Evolutionary conservation across 2,113 vertebrate genomes (phyloP), one percentile per base, ranked within the genome.

Genomic region (Synchiropus splendidus): DNA sequence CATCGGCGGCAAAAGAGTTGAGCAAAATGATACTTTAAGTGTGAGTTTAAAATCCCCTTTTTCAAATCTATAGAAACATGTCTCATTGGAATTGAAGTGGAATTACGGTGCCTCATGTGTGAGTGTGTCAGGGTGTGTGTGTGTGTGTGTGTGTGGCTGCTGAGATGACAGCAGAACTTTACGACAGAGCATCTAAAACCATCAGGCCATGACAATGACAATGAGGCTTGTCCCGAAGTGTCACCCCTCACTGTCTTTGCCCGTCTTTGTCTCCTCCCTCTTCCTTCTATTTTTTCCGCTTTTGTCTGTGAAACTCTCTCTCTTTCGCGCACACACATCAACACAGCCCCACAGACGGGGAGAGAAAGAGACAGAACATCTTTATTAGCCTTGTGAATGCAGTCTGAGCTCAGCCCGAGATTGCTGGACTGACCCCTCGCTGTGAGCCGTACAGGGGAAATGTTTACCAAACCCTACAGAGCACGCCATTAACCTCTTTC

Each of bases 401-500:
- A 61, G 58, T 40, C 67, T 52, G 63, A 31, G 65, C 66, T 69
- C 70, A 53, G 61, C 55, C 54, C 10, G 37, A 73, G 77, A 80
- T 78, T 77, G 79, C 74, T 66, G 72, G 58, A 63, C 51, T 74
- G 74, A 75, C 75, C 74, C 71, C 75, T 64, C 13, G 53, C 71
- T 80, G 77, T 58, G 77, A 72, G 54, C 58, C 48, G 61, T 66
- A 64, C 73, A 43, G 71, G 47, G 73, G 67, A 75, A 74, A 77
- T 72, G 73, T 80, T 78, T 77, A 72, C 71, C 67, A 69, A 64
- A 68, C 67, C 67, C 57, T 58, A 56, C 45, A 70, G 75, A 72
- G 67, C 70, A 74, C 48, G 67, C 58, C 63, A 80, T 75, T 82
- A 78, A 78, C 75, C 77, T 77, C 58, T 65, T 68, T 64, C 64